A percentile compares a stretch with the other conserved stretches of the same genome.
Evolutionary conservation across 2,797 vertebrate genomes (phyloP).

Genomic region (Gallirallus australis): DNA sequence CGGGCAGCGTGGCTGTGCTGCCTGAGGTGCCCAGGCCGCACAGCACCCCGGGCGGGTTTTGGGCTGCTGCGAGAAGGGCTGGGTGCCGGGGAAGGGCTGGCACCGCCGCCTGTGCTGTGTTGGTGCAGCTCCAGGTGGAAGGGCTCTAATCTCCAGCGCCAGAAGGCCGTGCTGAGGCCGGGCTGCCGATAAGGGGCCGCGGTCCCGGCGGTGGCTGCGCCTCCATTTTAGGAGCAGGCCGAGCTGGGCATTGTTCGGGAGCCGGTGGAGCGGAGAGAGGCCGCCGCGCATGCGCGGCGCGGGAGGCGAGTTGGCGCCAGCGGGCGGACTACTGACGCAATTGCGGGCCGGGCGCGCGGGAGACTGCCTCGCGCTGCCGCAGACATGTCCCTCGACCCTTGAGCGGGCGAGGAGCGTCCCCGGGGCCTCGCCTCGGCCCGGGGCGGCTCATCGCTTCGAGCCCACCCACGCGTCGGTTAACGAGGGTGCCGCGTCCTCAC

Average conservation of each 20-base stretch:
- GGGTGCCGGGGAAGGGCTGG: too few relatives aligned
- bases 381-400: background rate
- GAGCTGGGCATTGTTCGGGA: background rate
- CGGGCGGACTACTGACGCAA: background rate
- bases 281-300: background rate
- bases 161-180: background rate
- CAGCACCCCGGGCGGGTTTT: background rate
- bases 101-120: too few relatives aligned
- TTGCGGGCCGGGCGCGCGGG: background rate
- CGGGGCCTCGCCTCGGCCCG: too few relatives aligned
- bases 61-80: background rate
- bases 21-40: background rate
- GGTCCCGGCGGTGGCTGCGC: background rate
- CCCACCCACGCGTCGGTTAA: too few relatives aligned
- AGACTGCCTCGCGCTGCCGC: background rate
- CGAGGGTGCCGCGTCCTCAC: background rate
- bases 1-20: fast-evolving
- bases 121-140: background rate
- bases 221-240: conserved; percentile 19
- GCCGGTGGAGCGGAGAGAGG: background rate
- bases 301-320: background rate
- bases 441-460: too few relatives aligned
- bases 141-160: background rate
- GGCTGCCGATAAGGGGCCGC: background rate
- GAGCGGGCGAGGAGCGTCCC: background rate